These are phyloP conservation scores for Phainopepla nitens DNA, from an alignment of 2,113 vertebrate species.

Conservation along the genomic window DNA sequence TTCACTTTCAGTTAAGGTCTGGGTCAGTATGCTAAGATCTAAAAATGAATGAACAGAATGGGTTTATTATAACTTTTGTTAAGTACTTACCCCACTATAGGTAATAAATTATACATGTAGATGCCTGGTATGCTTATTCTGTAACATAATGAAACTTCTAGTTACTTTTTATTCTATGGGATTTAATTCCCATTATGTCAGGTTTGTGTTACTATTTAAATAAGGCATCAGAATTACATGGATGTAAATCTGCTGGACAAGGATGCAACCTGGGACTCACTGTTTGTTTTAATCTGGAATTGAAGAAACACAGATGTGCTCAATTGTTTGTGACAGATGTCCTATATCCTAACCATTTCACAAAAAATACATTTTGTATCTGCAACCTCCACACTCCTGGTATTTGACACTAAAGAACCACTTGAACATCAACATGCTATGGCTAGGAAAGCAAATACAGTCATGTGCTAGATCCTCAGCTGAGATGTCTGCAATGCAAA, in stretches of 20 bases:
- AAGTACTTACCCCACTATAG: background rate
- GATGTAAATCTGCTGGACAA: background rate
- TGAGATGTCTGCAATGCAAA: background rate
- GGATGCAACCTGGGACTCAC: background rate
- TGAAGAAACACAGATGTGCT: background rate
- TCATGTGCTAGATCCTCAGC: background rate
- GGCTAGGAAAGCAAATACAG: background rate
- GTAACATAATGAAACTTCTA: constrained; percentile 14
- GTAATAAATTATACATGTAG: constrained; percentile 50
- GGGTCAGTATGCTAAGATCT: constrained; percentile 1
- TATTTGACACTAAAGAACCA: background rate
- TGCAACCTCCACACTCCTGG: background rate
- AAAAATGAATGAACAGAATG: constrained; percentile 3
- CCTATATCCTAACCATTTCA: background rate
- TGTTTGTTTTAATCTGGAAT: background rate
- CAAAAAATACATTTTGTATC: background rate
- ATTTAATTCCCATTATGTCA: background rate
- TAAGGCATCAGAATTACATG: background rate
- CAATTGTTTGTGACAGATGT: background rate
- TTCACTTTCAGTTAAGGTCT: constrained; percentile 41
- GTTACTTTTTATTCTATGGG: background rate
- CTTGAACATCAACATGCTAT: background rate
- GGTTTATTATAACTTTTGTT: constrained; percentile 15
- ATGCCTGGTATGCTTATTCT: background rate
- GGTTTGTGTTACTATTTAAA: background rate